Percentiles rank a stretch among this genome's conserved stretches.
phyloP scores from a whole-genome alignment of 2,888 invertebrate species.

The Monochamus alternatus region DNA sequence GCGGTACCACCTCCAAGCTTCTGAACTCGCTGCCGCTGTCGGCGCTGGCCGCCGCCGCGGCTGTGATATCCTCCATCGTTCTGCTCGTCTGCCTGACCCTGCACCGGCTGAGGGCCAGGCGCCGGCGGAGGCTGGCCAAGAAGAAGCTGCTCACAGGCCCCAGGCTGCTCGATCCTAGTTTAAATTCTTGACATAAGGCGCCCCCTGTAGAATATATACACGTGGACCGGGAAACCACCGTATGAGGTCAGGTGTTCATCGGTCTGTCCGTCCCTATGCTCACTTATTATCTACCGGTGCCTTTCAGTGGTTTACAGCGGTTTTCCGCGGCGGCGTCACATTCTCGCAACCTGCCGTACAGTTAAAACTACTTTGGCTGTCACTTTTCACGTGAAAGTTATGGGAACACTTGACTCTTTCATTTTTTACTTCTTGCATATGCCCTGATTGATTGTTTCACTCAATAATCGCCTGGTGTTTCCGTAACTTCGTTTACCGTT shows the following conservation, averaged over 20 bases:
- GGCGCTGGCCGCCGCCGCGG: constrained; percentile 75
- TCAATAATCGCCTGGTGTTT: constrained; percentile 11
- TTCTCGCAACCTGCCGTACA: neutral
- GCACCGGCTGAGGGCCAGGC: constrained; percentile 74
- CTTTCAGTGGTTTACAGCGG: constrained; percentile 66
- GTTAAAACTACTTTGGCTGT: too few relatives aligned
- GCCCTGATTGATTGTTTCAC: neutral
- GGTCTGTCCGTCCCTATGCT: constrained; percentile 69
- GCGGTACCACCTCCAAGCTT: constrained; percentile 74
- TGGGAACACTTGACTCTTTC: too few relatives aligned
- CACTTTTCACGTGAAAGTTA: too few relatives aligned
- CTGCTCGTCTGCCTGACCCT: constrained; percentile 76
- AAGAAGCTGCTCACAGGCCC: constrained; percentile 74
- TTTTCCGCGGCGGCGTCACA: constrained; percentile 36
- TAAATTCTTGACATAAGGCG: constrained; percentile 90
- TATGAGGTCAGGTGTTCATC: constrained; percentile 75
- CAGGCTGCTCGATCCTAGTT: constrained; percentile 78
- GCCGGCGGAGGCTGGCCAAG: constrained; percentile 72
- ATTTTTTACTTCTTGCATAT: too few relatives aligned
- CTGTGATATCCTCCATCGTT: constrained; percentile 74
- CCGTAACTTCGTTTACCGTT: neutral
- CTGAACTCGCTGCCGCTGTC: constrained; percentile 74
- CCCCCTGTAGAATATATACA: constrained; percentile 94
- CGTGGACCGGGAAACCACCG: constrained; percentile 94
- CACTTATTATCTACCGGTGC: constrained; percentile 70